These are phyloP conservation scores for Melitaea cinxia DNA, from an alignment of 1,140 invertebrate genomes.

Conservation along the genomic window DNA sequence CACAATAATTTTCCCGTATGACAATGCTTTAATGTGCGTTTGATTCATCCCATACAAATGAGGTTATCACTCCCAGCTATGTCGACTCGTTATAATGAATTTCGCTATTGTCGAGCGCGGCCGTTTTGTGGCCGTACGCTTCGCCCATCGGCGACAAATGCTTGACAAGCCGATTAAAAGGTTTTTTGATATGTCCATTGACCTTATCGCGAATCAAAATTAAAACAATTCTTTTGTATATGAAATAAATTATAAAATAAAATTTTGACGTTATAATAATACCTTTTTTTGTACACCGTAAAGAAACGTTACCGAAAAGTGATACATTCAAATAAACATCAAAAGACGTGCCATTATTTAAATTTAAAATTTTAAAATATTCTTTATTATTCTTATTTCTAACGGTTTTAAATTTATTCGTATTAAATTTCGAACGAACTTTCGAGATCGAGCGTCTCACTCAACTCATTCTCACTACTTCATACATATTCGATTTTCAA, in stretches of 20 bases:
- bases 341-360: no score
- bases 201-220: neutral
- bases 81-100: conserved; percentile 66
- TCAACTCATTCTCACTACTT: neutral
- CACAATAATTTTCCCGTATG: conserved; percentile 77
- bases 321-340: no score
- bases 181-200: conserved; percentile 8
- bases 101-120: conserved; percentile 57
- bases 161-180: conserved; percentile 12
- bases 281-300: no score
- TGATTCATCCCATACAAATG: conserved; percentile 77
- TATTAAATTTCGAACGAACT: neutral
- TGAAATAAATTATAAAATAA: neutral
- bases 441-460: no score
- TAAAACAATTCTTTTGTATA: neutral
- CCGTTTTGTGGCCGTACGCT: conserved; percentile 28
- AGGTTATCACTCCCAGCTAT: conserved; percentile 76
- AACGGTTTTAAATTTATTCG: no score
- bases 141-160: conserved; percentile 10
- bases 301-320: no score
- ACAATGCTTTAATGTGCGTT: conserved; percentile 78
- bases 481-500: neutral
- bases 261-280: no score
- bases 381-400: no score
- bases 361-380: no score